These are phyloP conservation scores for Apamea anceps DNA, from an alignment of 2,888 invertebrate genomes.

Conservation along the genomic window DNA sequence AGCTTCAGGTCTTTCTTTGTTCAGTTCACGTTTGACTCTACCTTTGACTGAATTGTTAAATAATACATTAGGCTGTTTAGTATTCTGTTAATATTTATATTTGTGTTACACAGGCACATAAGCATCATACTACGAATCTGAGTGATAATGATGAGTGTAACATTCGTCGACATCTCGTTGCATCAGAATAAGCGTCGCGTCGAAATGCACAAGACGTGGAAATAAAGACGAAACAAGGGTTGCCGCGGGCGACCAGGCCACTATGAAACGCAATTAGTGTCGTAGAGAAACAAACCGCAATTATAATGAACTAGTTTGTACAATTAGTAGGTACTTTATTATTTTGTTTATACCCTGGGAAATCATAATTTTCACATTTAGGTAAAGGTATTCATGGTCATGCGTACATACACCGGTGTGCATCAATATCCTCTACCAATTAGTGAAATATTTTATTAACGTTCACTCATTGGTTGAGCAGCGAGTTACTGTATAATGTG, in stretches of 20 bases:
- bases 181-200: neutral
- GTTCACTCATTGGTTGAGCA: no score
- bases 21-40: neutral
- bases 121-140: no score
- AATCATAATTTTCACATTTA: neutral
- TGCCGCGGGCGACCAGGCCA: neutral
- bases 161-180: neutral
- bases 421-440: neutral
- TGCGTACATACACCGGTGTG: no score
- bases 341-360: no score
- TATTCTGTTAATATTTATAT: neutral
- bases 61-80: neutral
- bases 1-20: neutral
- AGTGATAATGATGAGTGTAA: neutral
- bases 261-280: neutral
- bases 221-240: neutral
- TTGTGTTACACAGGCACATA: neutral
- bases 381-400: neutral
- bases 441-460: neutral
- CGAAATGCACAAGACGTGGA: constrained; percentile 9
- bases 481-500: neutral
- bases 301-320: constrained; percentile 10
- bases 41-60: neutral
- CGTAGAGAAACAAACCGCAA: neutral
- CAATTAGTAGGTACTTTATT: neutral